Evolutionary conservation across 2,888 invertebrate species (phyloP).

Genomic region (Tetanocera ferruginea): DNA sequence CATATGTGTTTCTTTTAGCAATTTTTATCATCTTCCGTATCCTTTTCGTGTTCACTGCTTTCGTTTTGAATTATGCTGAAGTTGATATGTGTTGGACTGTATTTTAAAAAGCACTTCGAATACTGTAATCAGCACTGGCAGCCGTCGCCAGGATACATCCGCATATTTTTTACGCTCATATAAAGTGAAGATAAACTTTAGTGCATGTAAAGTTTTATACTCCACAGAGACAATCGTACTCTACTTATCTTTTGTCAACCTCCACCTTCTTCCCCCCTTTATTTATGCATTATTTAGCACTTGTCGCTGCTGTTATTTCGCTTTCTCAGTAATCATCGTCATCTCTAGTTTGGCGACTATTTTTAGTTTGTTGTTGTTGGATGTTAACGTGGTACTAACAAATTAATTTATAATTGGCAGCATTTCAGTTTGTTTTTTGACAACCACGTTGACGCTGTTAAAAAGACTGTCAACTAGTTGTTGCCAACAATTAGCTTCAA

Average conservation of each 20-base stretch:
- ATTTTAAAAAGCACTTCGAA: too few relatives aligned
- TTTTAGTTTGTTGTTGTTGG: neutral
- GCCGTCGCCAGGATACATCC: neutral
- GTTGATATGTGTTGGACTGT: neutral
- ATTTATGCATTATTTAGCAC: too few relatives aligned
- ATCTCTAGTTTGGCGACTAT: too few relatives aligned
- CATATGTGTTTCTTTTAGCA: neutral
- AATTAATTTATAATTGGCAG: neutral
- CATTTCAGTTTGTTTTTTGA: neutral
- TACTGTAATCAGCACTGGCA: too few relatives aligned
- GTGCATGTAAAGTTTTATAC: too few relatives aligned
- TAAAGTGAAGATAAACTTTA: too few relatives aligned
- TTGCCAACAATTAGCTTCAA: neutral
- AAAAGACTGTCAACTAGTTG: neutral
- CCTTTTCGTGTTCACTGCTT: neutral
- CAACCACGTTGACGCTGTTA: neutral
- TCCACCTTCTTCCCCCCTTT: too few relatives aligned
- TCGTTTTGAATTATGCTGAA: conserved; percentile 9
- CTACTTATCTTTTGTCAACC: too few relatives aligned
- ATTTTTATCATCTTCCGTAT: conserved; percentile 2
- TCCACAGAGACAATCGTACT: too few relatives aligned
- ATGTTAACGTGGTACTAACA: neutral
- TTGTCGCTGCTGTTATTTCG: too few relatives aligned
- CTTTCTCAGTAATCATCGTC: too few relatives aligned
- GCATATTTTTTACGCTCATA: neutral